A percentile compares a stretch with the other conserved stretches of the same genome.
phyloP scores from a whole-genome alignment of 2,888 invertebrate species.

The Cerastis rubricosa region DNA sequence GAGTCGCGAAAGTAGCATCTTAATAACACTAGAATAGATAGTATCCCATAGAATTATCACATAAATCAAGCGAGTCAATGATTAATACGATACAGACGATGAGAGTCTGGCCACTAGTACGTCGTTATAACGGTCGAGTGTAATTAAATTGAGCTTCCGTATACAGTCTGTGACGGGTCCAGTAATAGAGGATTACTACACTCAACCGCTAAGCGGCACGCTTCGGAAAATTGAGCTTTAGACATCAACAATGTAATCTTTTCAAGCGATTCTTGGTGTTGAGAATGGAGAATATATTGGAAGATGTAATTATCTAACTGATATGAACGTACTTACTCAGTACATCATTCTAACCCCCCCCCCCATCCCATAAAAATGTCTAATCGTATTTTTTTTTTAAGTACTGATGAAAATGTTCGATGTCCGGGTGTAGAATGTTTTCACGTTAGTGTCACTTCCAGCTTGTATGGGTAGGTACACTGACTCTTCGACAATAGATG shows the following conservation, averaged over 20 bases:
- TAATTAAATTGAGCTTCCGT: slow-evolving; percentile 90
- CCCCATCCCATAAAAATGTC: too few species aligned
- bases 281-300: slow-evolving; percentile 15
- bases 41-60: slow-evolving; percentile 85
- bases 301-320: background rate
- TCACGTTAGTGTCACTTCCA: too few species aligned
- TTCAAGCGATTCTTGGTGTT: slow-evolving; percentile 36
- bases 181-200: slow-evolving; percentile 66
- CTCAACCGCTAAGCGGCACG: slow-evolving; percentile 51
- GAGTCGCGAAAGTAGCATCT: slow-evolving; percentile 76
- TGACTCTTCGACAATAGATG: background rate
- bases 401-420: too few species aligned
- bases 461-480: too few species aligned
- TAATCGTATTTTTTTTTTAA: too few species aligned
- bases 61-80: slow-evolving; percentile 87
- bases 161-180: slow-evolving; percentile 69
- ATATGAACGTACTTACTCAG: too few species aligned
- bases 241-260: slow-evolving; percentile 69
- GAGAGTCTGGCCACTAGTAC: slow-evolving; percentile 76
- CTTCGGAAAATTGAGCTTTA: slow-evolving; percentile 72
- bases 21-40: slow-evolving; percentile 80
- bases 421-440: too few species aligned
- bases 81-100: slow-evolving; percentile 85
- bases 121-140: slow-evolving; percentile 87
- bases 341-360: too few species aligned